Evolutionary conservation across 2,113 vertebrate species (phyloP).

Genomic region (Pheucticus melanocephalus): DNA sequence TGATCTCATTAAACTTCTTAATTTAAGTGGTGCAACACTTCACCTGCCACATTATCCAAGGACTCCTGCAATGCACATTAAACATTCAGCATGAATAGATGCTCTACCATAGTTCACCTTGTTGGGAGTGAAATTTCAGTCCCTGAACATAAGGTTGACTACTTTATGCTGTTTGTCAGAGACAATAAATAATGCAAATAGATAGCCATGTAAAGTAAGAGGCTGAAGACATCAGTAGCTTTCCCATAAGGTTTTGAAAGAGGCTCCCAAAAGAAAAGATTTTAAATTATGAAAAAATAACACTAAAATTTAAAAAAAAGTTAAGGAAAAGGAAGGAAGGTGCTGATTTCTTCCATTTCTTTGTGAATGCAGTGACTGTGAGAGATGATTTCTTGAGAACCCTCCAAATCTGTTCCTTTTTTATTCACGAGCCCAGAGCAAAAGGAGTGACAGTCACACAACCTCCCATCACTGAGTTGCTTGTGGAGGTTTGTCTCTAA

Average conservation of each 20-base stretch:
- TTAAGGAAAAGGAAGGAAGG: neutral
- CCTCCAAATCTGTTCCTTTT: neutral
- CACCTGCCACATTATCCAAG: conserved; percentile 46
- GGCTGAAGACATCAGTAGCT: neutral
- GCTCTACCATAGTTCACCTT: conserved; percentile 6
- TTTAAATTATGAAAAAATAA: neutral
- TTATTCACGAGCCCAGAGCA: neutral
- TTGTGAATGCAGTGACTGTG: neutral
- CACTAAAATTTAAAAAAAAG: neutral
- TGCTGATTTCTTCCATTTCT: neutral
- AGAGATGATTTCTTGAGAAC: neutral
- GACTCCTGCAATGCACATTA: conserved; percentile 53
- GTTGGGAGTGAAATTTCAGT: conserved; percentile 31
- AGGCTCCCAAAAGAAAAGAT: neutral
- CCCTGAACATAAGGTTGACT: conserved; percentile 50
- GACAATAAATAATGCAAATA: conserved; percentile 38
- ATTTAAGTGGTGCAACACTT: conserved; percentile 56
- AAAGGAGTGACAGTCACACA: neutral
- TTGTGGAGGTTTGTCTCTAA: neutral
- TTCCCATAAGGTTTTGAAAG: neutral
- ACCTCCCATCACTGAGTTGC: neutral
- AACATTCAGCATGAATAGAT: conserved; percentile 48
- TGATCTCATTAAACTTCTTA: conserved; percentile 55
- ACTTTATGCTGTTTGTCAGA: conserved; percentile 17
- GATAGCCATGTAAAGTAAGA: neutral